Evolutionary conservation across 2,113 vertebrate species (phyloP), one percentile per base, ranked within the genome.

Genomic region (Notothenia coriiceps): DNA sequence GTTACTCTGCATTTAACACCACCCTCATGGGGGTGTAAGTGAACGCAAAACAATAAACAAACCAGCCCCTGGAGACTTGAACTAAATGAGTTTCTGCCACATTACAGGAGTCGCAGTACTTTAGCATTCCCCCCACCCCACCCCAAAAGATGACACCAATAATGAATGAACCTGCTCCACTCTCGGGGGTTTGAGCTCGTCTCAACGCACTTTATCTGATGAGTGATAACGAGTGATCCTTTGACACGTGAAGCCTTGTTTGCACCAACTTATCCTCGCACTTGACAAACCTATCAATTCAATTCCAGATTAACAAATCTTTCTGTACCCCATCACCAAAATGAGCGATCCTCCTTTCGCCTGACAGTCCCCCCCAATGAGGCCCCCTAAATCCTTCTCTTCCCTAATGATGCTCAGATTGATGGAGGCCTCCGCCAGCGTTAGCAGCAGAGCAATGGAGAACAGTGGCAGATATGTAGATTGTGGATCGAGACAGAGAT

Each of bases 401-500:
- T 78, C 80, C 65, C 80, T 94, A 95, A 94, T 92, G 89, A 85
- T 79, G 67, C 85, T 70, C 83, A 83, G 92, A 94, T 94, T 91
- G 92, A 95, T 95, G 80, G 84, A 91, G 85, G 72, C 92, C 79
- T 91, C 83, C 83, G 85, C 72, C 84, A 82, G 64, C 80, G 64
- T 88, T 86, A 87, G 86, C 67, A 87, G 83, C 90, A 86, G 84
- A 91, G 82, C 76, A 87, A 90, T 90, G 86, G 86, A 62, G 67
- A 65, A 87, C 78, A 82, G 80, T 72, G 92, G 81, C 50, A 71
- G 88, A 90, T 89, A 93, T 92, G 93, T 86, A 92, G 93, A 93
- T 87, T 61, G 92, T 65, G 84, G 77, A 56, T 84, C 54, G 59
- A 88, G 94, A 95, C 95, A 94, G 86, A 95, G 95, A 95, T 92